A percentile compares a stretch with the other conserved stretches of the same genome.
Evolutionary conservation across 2,113 vertebrate genomes (phyloP).

Genomic region (Dromiciops gliroides): DNA sequence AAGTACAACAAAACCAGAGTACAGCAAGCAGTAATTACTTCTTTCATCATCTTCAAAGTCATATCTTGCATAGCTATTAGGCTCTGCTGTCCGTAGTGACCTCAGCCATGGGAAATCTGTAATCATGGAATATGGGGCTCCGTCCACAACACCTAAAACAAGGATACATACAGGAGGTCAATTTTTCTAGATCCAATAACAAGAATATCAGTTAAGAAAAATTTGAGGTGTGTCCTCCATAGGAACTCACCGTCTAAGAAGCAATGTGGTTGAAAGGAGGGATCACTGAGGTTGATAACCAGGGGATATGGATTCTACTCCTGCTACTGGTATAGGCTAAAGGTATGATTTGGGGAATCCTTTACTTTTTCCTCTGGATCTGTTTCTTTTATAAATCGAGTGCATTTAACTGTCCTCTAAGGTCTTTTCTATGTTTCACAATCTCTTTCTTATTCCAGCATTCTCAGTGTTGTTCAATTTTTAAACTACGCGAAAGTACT

Average conservation of each 20-base stretch:
- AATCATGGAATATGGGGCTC: slow-evolving; percentile 96
- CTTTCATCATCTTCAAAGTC: slow-evolving; percentile 99
- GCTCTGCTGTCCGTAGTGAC: slow-evolving; percentile 94
- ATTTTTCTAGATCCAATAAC: not conserved
- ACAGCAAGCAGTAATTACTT: slow-evolving; percentile 87
- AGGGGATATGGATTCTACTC: not conserved
- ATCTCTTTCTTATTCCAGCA: not conserved
- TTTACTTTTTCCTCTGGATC: not conserved
- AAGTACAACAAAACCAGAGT: slow-evolving; percentile 12
- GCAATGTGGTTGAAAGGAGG: not conserved
- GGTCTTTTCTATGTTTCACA: not conserved
- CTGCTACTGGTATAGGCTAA: not conserved
- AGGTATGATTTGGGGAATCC: not conserved
- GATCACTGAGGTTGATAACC: not conserved
- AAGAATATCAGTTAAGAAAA: not conserved
- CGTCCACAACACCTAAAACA: slow-evolving; percentile 91
- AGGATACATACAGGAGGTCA: slow-evolving; percentile 13
- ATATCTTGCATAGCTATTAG: slow-evolving; percentile 96
- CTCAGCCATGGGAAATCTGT: slow-evolving; percentile 98
- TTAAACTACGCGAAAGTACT: not conserved
- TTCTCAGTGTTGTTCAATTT: slow-evolving; percentile 6
- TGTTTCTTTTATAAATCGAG: not conserved
- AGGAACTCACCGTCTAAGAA: no score
- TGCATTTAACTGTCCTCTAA: not conserved
- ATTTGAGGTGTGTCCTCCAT: not conserved